Conservation (phyloP, 37 sponge, comb jelly and placozoan genomes). For the Ephydatia muelleri region DNA sequence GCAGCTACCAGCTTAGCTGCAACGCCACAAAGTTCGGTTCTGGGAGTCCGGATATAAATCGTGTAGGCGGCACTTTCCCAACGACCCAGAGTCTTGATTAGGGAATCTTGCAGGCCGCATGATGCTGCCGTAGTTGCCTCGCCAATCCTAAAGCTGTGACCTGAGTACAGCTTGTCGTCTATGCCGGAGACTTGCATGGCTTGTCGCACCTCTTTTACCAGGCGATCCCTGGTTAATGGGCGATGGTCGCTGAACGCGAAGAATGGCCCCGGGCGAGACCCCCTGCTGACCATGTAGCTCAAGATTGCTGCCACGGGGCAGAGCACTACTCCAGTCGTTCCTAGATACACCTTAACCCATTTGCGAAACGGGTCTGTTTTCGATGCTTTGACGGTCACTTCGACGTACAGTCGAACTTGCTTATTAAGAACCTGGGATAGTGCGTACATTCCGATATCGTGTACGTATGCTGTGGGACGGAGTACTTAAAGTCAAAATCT, state of each 20-base stretch:
- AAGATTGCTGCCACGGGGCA: slow-evolving; percentile 27
- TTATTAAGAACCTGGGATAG: no score
- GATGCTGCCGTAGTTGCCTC: slow-evolving; percentile 33
- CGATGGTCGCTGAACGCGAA: slow-evolving; percentile 12
- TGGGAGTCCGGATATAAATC: no score
- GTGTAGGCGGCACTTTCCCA: slow-evolving; percentile 25
- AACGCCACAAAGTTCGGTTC: no score
- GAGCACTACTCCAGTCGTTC: slow-evolving; percentile 1
- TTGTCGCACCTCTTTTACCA: slow-evolving; percentile 10
- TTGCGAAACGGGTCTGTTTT: slow-evolving; percentile 42
- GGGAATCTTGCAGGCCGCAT: slow-evolving; percentile 15
- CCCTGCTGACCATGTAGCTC: slow-evolving; percentile 17
- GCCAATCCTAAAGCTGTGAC: slow-evolving; percentile 38
- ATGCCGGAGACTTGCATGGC: slow-evolving; percentile 5
- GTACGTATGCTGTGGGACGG: no score
- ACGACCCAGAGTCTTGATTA: slow-evolving; percentile 15
- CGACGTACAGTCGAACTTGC: no score
- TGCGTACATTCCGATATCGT: no score
- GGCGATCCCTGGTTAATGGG: slow-evolving; percentile 3
- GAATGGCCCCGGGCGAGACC: slow-evolving; percentile 2
- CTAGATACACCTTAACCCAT: slow-evolving; percentile 16
- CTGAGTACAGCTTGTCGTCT: slow-evolving; percentile 2
- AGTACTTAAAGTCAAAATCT: no score
- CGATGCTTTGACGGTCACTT: no score
- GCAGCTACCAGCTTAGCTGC: no score